A percentile compares a stretch with the other conserved stretches of the same genome.
phyloP scores from a whole-genome alignment of 2,797 vertebrate species.

The Urophycis tenuis region DNA sequence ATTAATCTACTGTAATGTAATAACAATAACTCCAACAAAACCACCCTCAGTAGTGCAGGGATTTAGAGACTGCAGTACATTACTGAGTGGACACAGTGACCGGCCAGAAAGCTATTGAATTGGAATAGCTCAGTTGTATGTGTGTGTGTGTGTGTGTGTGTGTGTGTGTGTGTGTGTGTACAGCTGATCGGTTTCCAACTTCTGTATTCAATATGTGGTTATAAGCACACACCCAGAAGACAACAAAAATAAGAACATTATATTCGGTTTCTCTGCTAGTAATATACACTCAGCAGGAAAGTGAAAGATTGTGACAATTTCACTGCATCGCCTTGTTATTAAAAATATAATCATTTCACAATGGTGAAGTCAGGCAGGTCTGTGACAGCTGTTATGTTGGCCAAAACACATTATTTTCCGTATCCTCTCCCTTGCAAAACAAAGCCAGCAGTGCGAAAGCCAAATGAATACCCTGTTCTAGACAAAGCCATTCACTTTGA shows the following conservation, averaged over 20 bases:
- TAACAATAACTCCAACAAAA: background rate
- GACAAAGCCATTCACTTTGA: background rate
- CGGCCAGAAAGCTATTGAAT: too few relatives aligned
- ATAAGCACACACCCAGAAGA: too few relatives aligned
- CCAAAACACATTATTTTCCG: conserved; percentile 24
- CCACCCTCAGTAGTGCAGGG: too few relatives aligned
- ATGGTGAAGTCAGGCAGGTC: conserved; percentile 17
- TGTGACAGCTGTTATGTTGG: conserved; percentile 38
- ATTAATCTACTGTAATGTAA: background rate
- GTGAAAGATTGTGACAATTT: conserved; percentile 15
- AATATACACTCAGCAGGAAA: background rate
- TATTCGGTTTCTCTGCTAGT: background rate
- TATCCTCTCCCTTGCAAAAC: background rate
- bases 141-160: too few relatives aligned
- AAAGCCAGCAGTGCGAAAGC: background rate
- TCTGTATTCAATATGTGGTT: too few relatives aligned
- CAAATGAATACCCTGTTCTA: background rate
- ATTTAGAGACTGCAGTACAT: too few relatives aligned
- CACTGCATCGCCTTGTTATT: background rate
- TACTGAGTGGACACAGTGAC: too few relatives aligned
- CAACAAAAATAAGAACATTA: background rate
- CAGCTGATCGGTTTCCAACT: too few relatives aligned
- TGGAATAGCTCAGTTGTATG: too few relatives aligned
- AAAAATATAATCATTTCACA: conserved; percentile 4
- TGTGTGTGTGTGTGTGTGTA: too few relatives aligned